Evolutionary conservation across 2,888 invertebrate genomes (phyloP), one percentile per base, ranked within the genome.

Genomic region (Drosophila fulvimacula): DNA sequence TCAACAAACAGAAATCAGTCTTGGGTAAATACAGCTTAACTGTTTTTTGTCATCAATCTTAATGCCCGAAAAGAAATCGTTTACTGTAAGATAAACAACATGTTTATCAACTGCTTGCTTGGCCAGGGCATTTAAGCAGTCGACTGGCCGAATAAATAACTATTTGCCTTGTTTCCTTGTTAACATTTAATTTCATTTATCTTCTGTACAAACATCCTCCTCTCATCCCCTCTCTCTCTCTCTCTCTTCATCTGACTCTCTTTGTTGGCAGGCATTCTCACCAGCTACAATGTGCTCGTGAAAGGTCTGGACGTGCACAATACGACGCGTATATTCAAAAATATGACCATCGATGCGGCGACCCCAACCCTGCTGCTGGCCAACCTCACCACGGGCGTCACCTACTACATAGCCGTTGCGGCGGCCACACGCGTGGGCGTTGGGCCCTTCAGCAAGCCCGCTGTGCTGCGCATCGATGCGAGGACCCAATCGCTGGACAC

Each of bases 341-440:
- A 95, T 89, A 95, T 96, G 68, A 95, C 95, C 70, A 95, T 96
- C 59, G 95, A 96, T 90, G 95, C 95, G 85, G 93, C 94, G 48
- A 95, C 95, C 11, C 95, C 95, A 44, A 96, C 95, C 53, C 94
- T 97, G 34, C 94, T 96, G 65, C 93, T 98, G 90, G 96, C 96
- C 69, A 97, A 97, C 93, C 94, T 98, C 85, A 95, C 96, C 66
- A 95, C 96, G 39, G 96, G 96, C 84, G 95, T 96, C 85, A 95
- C 96, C 68, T 98, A 98, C 93, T 95, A 95, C 58, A 95, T 98
- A 27, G 95, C 95, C 92, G 95, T 97, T 58, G 97, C 97, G 32
- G 98, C 98, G 11, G 94, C 95, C 86, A 98, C 96, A 13, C 94
- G 95, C 74, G 95, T 95, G 61, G 98, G 98, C 19, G 92, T 95